Evolutionary conservation across 2,888 invertebrate species (phyloP).

Genomic region (Creontiades dilutus): DNA sequence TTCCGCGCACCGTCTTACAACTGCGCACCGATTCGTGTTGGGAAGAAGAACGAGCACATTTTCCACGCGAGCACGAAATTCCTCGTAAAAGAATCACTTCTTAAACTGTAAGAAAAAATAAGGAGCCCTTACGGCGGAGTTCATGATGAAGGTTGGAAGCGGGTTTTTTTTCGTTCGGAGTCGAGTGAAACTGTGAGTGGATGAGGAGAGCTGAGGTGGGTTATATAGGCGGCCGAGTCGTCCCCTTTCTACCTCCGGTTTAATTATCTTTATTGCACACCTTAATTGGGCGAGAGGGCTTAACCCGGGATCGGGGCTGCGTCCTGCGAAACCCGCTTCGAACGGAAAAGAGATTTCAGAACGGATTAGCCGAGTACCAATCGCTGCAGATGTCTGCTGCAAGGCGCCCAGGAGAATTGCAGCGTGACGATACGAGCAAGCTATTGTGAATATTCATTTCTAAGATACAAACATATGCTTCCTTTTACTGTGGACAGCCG

Average conservation of each 20-base stretch:
- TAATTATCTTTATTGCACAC: conserved; percentile 43
- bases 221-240: background rate
- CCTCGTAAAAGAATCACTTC: too few relatives aligned
- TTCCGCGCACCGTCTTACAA: too few relatives aligned
- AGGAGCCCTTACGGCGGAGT: conserved; percentile 46
- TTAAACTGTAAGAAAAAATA: background rate
- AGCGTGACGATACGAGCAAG: too few relatives aligned
- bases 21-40: too few relatives aligned
- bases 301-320: background rate
- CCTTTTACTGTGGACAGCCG: too few relatives aligned
- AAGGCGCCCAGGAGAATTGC: too few relatives aligned
- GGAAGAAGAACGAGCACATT: too few relatives aligned
- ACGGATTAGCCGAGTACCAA: background rate
- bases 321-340: background rate
- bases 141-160: conserved; percentile 5
- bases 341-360: background rate
- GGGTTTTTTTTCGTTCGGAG: background rate
- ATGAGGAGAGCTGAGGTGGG: background rate
- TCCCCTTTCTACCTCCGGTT: conserved; percentile 33
- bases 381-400: background rate
- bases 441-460: too few relatives aligned
- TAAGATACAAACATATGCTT: too few relatives aligned
- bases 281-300: conserved; percentile 20
- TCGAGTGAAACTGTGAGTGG: background rate
- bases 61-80: too few relatives aligned